Conservation (phyloP, 2,113 vertebrate genomes). For the Bos indicus region DNA sequence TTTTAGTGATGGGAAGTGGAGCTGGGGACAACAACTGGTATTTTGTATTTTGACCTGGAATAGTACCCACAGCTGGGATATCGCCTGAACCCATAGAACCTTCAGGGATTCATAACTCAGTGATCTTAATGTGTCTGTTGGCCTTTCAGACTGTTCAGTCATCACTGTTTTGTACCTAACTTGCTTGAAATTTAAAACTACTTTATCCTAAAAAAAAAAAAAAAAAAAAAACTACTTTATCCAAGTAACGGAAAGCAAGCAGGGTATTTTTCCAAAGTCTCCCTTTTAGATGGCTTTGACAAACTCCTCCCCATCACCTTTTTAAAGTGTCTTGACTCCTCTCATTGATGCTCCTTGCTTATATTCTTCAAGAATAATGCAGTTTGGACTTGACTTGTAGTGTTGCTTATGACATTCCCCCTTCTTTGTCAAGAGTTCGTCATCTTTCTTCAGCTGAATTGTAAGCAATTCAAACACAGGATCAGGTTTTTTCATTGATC, state of each 20-base stretch:
- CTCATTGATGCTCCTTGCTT: not conserved
- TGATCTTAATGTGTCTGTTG: conserved; percentile 49
- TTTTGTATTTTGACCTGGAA: conserved; percentile 50
- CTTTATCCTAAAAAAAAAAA: not conserved
- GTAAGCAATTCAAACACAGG: not conserved
- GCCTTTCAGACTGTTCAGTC: conserved; percentile 47
- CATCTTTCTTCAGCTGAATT: conserved; percentile 3
- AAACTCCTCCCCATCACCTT: not conserved
- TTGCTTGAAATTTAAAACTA: conserved; percentile 53
- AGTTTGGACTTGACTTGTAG: not conserved
- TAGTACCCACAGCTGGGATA: conserved; percentile 6
- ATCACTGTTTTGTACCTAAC: conserved; percentile 37
- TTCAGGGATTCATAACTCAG: conserved; percentile 51
- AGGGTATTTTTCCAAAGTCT: conserved; percentile 19
- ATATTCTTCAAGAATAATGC: conserved; percentile 10
- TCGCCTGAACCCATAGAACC: not conserved
- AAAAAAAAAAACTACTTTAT: conserved; percentile 23
- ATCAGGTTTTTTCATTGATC: not conserved
- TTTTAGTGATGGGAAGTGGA: conserved; percentile 51
- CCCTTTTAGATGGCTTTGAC: not conserved
- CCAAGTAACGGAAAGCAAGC: conserved; percentile 24
- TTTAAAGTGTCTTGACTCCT: not conserved
- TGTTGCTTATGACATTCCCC: not conserved
- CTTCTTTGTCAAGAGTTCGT: not conserved
- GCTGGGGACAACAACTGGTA: conserved; percentile 15